These are phyloP conservation scores for Oreochromis tanganicae DNA, from an alignment of 2,113 vertebrate species.

Conservation along the genomic window DNA sequence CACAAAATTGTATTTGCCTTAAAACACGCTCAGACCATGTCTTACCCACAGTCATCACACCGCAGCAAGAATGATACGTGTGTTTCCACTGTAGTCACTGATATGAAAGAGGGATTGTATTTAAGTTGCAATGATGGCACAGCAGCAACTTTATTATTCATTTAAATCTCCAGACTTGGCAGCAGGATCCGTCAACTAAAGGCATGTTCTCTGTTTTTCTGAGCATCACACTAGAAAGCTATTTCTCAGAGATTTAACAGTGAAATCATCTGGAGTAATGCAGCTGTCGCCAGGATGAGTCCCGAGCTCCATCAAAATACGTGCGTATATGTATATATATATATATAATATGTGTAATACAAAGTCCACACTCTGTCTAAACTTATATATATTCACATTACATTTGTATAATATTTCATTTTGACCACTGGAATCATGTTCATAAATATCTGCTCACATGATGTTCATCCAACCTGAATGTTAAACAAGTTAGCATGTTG, in stretches of 20 bases:
- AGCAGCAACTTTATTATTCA: background rate
- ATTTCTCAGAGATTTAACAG: background rate
- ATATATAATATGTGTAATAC: background rate
- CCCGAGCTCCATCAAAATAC: background rate
- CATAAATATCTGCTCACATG: background rate
- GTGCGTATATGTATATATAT: background rate
- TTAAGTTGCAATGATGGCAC: background rate
- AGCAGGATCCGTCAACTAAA: background rate
- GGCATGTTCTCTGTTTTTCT: background rate
- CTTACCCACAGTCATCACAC: background rate
- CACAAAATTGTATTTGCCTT: background rate
- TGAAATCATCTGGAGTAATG: background rate
- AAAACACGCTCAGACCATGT: background rate
- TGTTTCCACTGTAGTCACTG: background rate
- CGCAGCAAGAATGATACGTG: background rate
- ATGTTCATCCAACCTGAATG: background rate
- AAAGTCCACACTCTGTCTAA: background rate
- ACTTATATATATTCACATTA: background rate
- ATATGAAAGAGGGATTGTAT: background rate
- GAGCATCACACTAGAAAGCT: background rate
- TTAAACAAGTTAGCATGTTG: background rate
- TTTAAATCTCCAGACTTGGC: background rate
- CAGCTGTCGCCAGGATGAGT: background rate
- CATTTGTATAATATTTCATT: background rate
- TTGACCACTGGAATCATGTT: background rate